phyloP scores from a whole-genome alignment of 2,113 vertebrate species.

The Sinocyclocheilus anophthalmus region DNA sequence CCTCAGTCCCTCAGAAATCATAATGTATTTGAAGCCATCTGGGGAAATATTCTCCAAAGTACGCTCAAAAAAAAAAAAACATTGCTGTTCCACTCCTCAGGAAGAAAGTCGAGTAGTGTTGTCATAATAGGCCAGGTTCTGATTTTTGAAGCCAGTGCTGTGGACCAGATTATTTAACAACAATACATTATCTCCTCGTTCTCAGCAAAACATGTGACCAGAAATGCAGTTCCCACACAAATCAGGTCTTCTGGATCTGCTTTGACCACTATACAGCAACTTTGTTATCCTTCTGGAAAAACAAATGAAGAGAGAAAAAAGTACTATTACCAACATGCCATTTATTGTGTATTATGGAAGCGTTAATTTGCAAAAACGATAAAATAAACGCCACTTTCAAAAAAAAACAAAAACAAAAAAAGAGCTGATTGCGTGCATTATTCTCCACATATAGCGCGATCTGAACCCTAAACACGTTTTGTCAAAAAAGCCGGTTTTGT shows the following conservation, averaged over 20 bases:
- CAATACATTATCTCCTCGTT: slow-evolving; percentile 81
- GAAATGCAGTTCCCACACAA: slow-evolving; percentile 74
- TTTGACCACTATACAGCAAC: slow-evolving; percentile 88
- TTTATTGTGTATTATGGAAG: too few relatives aligned
- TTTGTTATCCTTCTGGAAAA: slow-evolving; percentile 93
- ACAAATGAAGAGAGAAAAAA: slow-evolving; percentile 19
- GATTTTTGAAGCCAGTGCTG: slow-evolving; percentile 89
- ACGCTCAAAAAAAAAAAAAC: slow-evolving; percentile 50
- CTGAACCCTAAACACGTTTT: too few relatives aligned
- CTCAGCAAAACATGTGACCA: slow-evolving; percentile 62
- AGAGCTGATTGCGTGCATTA: too few relatives aligned
- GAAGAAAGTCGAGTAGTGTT: slow-evolving; percentile 70
- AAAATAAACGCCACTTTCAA: too few relatives aligned
- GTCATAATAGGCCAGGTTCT: slow-evolving; percentile 78
- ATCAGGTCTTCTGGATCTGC: slow-evolving; percentile 72
- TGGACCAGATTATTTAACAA: slow-evolving; percentile 83
- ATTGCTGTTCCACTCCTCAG: slow-evolving; percentile 47
- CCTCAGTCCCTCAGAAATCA: slow-evolving; percentile 78
- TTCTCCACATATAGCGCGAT: too few relatives aligned
- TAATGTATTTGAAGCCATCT: slow-evolving; percentile 78
- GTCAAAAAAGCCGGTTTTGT: too few relatives aligned
- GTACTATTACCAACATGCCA: too few relatives aligned
- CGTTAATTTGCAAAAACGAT: too few relatives aligned
- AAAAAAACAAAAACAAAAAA: too few relatives aligned
- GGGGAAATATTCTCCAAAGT: slow-evolving; percentile 77